A percentile compares a stretch with the other conserved stretches of the same genome.
These are phyloP conservation scores for Habropoda laboriosa DNA, from an alignment of 1,140 invertebrate species.

Conservation along the genomic window DNA sequence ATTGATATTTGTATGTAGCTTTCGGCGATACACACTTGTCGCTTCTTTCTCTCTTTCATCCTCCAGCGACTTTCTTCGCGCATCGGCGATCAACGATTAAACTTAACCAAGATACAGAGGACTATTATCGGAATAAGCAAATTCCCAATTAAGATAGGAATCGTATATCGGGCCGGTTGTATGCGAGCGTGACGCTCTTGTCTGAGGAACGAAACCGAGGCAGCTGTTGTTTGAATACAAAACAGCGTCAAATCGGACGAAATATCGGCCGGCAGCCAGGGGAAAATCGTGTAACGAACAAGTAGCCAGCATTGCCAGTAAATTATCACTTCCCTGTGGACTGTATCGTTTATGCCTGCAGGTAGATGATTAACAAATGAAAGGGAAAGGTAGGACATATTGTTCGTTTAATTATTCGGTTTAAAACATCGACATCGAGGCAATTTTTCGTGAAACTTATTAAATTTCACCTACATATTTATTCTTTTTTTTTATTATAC, in stretches of 20 bases:
- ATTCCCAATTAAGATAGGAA: conserved; percentile 43
- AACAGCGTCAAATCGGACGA: conserved; percentile 2
- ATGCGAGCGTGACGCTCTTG: not conserved
- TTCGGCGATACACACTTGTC: not conserved
- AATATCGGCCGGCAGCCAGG: conserved; percentile 3
- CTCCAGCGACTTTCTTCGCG: not conserved
- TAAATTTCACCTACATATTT: not conserved
- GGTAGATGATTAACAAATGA: conserved; percentile 8
- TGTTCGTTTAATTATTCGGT: not conserved
- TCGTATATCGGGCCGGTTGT: not conserved
- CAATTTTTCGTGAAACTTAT: not conserved
- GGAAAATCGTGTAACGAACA: conserved; percentile 14
- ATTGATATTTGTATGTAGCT: not conserved
- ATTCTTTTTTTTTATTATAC: too few species aligned
- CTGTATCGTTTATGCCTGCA: conserved; percentile 1
- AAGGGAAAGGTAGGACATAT: not conserved
- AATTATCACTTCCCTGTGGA: conserved; percentile 28
- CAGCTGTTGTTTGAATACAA: conserved; percentile 38
- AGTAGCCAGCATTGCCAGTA: conserved; percentile 13
- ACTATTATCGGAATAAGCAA: conserved; percentile 30
- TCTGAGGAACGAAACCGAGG: not conserved
- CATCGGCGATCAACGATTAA: not conserved
- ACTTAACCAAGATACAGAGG: not conserved
- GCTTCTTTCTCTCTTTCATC: not conserved
- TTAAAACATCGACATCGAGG: too few species aligned